Evolutionary conservation across 2,797 vertebrate genomes (phyloP), one percentile per base, ranked within the genome.

Genomic region (Pyrrhura leucotis): DNA sequence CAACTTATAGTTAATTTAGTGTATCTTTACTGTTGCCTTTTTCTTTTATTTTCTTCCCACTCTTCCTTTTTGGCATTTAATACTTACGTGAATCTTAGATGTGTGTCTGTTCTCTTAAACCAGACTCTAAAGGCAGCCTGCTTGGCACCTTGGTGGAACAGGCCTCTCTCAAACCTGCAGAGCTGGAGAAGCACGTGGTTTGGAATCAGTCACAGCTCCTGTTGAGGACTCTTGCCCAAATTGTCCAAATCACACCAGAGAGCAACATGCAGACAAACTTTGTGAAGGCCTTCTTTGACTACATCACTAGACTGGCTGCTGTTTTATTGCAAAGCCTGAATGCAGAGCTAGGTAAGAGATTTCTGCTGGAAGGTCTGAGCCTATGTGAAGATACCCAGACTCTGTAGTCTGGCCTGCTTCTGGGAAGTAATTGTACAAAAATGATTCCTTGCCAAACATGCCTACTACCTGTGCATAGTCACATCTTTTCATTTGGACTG

Each of bases 191-290:
- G n/a, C 98, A 99, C 89, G 98, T 98, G 0, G 98, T 99, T 37
- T 97, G 98, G 67, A 98, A 97, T 91, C 98, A 98, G 93, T 99
- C 98, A 96, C 98, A 98, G 96, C 98, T 99, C 54, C 98, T 99
- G 53, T 98, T 99, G 68, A 98, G 98, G 61, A 98, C 97, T 66
- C 93, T 99, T 92, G 98, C 98, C 82, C 98, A 98, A 74, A 97
- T 98, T 15, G 97, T 97, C 76, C 98, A 98, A 75, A 96, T 90
- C 3, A 93, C 97, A 77, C 67, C 78, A 35, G 98, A 96, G 3
- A 98, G 95, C 23, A 82, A 73, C 19, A 48, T 12, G 2, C 96
- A 97, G 18, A 97, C 98, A 5, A 98, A 98, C 96, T 99, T 98
- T 33, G 94, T 99, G 77, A 98, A 98, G 79, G 96, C 95, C 40